Evolutionary conservation across 2,113 vertebrate species (phyloP), one percentile per base, ranked within the genome.

Genomic region (Martes martes): DNA sequence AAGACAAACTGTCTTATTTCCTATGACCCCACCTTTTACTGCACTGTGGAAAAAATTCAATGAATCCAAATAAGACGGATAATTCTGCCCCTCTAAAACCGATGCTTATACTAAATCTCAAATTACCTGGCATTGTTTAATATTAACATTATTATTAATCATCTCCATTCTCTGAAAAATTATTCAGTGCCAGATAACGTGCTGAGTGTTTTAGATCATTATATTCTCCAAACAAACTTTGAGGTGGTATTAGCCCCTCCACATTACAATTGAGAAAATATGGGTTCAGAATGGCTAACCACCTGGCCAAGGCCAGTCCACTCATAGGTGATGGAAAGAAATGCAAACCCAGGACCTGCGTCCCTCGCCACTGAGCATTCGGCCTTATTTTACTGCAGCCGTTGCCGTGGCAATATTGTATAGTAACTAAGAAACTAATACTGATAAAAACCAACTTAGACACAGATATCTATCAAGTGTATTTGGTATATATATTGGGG

Each of bases 1-100:
- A 94, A 82, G 65, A 61, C 59, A 63, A 96, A 74, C 28, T 79
- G 13, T 47, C 79, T 78, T 42, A 92, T 89, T 96, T 52, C 36
- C 21, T 87, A 36, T 52, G 52, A 8, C 42, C 24, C 26, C 47
- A 94, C 39, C 69, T 95, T 96, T 95, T 69, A 87, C 87, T 90
- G 24, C 11, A 84, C 80, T 80, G 15, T 83, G 86, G 21, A 69
- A 96, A 85, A 13, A 91, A 86, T 79, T 92, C 74, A 74, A 69
- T 52, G 28, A 94, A 80, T 33, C 23, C 11, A 94, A 97, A 92
- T 96, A 95, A 96, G 95, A 96, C 4, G 21, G 79, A 87, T 95
- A 88, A 94, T 90, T 94, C 67, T 94, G 73, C 14, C 31, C 57
- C 55, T 74, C 55, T 92, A 78, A 85, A 96, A 95, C 45, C 74